A percentile compares a stretch with the other conserved stretches of the same genome.
Evolutionary conservation across 2,888 invertebrate species (phyloP).

Genomic region (Tridacna gigas): DNA sequence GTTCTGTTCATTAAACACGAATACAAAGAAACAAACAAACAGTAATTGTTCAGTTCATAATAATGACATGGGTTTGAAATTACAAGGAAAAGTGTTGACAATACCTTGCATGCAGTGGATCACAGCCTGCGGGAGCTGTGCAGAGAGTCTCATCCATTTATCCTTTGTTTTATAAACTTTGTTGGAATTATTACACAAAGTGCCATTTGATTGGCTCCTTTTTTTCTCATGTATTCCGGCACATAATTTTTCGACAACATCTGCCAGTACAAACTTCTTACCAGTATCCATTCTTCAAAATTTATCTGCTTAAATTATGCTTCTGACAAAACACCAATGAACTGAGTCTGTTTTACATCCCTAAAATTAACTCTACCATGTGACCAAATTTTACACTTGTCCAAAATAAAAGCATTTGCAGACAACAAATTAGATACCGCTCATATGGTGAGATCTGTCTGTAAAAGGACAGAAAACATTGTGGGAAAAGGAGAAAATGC

Average conservation of each 20-base stretch:
- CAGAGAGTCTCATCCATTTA: conserved; percentile 53
- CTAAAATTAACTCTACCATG: too few relatives aligned
- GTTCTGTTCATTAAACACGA: too few relatives aligned
- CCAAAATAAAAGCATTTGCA: too few relatives aligned
- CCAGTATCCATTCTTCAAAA: conserved; percentile 9
- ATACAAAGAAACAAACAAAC: too few relatives aligned
- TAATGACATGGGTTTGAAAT: neutral
- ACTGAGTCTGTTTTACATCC: too few relatives aligned
- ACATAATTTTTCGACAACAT: conserved; percentile 55
- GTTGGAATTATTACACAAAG: neutral
- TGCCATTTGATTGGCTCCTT: neutral
- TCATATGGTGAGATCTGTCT: too few relatives aligned
- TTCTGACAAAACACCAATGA: too few relatives aligned
- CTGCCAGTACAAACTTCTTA: conserved; percentile 49
- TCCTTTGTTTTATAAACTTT: conserved; percentile 53
- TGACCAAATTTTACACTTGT: too few relatives aligned
- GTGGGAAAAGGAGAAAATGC: neutral
- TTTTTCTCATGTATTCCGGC: conserved; percentile 15
- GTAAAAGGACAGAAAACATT: too few relatives aligned
- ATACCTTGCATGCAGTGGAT: conserved; percentile 61
- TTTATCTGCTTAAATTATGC: too few relatives aligned
- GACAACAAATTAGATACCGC: too few relatives aligned
- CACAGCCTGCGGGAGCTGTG: conserved; percentile 58
- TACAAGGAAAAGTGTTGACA: neutral
- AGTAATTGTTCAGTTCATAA: too few relatives aligned